phyloP scores from a whole-genome alignment of 2,797 vertebrate genomes.

The Orestias chungarensis region DNA sequence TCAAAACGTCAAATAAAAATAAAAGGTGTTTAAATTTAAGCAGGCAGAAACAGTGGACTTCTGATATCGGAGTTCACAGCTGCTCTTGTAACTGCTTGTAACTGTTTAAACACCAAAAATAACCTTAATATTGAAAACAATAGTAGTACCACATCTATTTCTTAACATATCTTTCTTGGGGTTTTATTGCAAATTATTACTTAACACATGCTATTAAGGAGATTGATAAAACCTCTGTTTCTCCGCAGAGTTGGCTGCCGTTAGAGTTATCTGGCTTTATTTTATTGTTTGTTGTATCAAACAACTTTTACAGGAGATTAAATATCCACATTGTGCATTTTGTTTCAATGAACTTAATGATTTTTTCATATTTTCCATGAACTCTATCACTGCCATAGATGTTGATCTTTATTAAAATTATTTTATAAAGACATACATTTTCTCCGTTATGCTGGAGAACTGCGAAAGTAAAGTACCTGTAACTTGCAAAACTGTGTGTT shows the following conservation, averaged over 20 bases:
- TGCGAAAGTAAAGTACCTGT: not conserved
- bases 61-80: too few relatives aligned
- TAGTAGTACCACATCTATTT: too few relatives aligned
- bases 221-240: too few relatives aligned
- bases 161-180: too few relatives aligned
- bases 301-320: not conserved
- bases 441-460: not conserved
- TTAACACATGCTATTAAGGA: too few relatives aligned
- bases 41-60: not conserved
- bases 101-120: too few relatives aligned
- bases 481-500: not conserved
- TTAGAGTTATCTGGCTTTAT: not conserved
- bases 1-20: not conserved
- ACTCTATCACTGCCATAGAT: not conserved
- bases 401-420: not conserved
- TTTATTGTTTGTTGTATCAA: not conserved
- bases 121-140: too few relatives aligned
- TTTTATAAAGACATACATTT: not conserved
- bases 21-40: not conserved
- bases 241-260: too few relatives aligned
- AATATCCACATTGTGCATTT: not conserved
- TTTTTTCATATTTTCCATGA: not conserved
- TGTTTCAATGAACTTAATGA: not conserved
- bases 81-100: too few relatives aligned
- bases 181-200: too few relatives aligned